phyloP scores from a whole-genome alignment of 1,140 invertebrate species.

The Lucilia cuprina region DNA sequence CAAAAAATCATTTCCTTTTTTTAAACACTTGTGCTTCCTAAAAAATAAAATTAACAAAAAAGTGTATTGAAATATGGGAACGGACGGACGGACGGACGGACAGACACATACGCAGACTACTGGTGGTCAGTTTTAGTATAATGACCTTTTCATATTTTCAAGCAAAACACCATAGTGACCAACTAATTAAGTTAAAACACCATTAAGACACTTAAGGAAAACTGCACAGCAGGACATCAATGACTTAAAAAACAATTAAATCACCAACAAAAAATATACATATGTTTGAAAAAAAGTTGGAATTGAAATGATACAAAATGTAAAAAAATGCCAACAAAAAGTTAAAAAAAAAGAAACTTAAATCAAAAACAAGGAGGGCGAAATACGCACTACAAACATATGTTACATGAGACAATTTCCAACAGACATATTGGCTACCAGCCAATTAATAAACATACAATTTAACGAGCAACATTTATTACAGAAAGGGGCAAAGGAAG shows the following conservation, averaged over 20 bases:
- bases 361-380: not conserved
- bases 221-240: slow-evolving; percentile 16
- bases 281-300: not conserved
- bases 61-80: too few species aligned
- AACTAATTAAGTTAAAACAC: slow-evolving; percentile 29
- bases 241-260: slow-evolving; percentile 26
- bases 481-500: not conserved
- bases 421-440: slow-evolving; percentile 23
- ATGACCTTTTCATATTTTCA: not conserved
- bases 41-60: not conserved
- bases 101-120: too few species aligned
- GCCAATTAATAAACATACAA: slow-evolving; percentile 22
- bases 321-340: not conserved
- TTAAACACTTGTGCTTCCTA: not conserved
- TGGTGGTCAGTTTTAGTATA: too few species aligned
- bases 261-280: not conserved
- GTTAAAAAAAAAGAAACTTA: not conserved
- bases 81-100: too few species aligned
- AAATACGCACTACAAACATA: not conserved
- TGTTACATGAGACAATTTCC: not conserved
- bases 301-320: not conserved
- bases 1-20: slow-evolving; percentile 5
- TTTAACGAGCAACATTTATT: not conserved
- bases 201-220: slow-evolving; percentile 32
- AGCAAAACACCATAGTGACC: slow-evolving; percentile 18